A percentile compares a stretch with the other conserved stretches of the same genome.
Conservation (phyloP, 2,888 invertebrate genomes). For the Cremastinae sp. region DNA sequence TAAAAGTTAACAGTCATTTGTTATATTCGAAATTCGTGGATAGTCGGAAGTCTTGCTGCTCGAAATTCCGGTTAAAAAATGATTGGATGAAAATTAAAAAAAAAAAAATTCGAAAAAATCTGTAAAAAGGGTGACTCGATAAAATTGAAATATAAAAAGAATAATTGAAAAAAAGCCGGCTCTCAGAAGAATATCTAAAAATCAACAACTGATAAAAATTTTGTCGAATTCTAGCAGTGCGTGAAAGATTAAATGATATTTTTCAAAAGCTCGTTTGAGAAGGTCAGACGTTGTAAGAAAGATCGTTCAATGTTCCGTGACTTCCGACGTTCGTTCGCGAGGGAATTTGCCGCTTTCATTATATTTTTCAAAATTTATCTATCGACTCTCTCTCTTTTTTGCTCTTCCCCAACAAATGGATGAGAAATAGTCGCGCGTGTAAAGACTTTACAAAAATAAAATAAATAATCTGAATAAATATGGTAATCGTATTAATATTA, state of each 20-base stretch:
- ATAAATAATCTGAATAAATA: constrained; percentile 80
- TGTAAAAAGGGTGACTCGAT: no score
- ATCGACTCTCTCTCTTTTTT: constrained; percentile 15
- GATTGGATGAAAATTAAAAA: background rate
- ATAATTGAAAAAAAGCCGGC: constrained; percentile 19
- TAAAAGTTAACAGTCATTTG: constrained; percentile 24
- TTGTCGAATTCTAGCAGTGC: constrained; percentile 40
- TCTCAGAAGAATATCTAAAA: constrained; percentile 25
- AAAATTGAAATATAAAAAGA: background rate
- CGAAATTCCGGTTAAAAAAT: constrained; percentile 20
- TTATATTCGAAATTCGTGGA: constrained; percentile 34
- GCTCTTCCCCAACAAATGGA: constrained; percentile 18
- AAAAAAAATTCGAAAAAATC: background rate
- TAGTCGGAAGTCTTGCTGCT: constrained; percentile 35
- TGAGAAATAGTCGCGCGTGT: constrained; percentile 69
- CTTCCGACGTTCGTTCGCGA: constrained; percentile 29
- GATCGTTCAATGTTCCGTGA: constrained; percentile 18
- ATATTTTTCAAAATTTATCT: constrained; percentile 34
- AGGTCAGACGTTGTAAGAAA: constrained; percentile 41
- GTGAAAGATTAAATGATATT: constrained; percentile 35
- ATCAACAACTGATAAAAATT: constrained; percentile 31
- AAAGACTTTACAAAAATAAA: constrained; percentile 79
- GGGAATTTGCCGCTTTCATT: constrained; percentile 40
- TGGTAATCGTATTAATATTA: constrained; percentile 74
- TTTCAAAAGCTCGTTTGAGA: constrained; percentile 27